phyloP scores from a whole-genome alignment of 2,888 invertebrate genomes.

The Melolontha melolontha region DNA sequence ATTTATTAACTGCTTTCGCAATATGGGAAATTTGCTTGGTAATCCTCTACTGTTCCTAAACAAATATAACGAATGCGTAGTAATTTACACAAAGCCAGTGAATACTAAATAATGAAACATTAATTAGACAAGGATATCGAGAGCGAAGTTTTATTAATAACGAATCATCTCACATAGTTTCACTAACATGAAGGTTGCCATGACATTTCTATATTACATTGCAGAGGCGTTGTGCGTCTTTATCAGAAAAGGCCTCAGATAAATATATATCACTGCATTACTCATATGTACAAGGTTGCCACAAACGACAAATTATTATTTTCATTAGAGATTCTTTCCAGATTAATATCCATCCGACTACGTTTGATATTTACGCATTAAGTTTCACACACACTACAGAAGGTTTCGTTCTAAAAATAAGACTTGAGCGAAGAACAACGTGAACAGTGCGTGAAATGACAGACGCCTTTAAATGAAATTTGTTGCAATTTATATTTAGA shows the following conservation, averaged over 20 bases:
- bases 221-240: conserved; percentile 23
- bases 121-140: no score
- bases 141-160: no score
- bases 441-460: not conserved
- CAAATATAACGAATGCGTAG: no score
- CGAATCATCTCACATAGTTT: not conserved
- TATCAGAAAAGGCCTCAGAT: conserved; percentile 15
- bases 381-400: not conserved
- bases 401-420: conserved; percentile 16
- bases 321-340: conserved; percentile 9
- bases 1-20: no score
- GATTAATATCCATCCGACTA: not conserved
- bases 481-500: conserved; percentile 43
- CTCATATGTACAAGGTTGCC: conserved; percentile 13
- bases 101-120: no score
- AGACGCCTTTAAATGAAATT: conserved; percentile 19
- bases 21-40: no score
- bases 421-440: not conserved
- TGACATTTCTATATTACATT: conserved; percentile 23
- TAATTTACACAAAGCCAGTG: no score
- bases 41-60: no score
- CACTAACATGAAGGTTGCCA: not conserved
- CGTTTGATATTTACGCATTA: conserved; percentile 18
- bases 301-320: conserved; percentile 25
- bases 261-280: conserved; percentile 20